Evolutionary conservation across 2,888 invertebrate species (phyloP).

Genomic region (Encarsia formosa): DNA sequence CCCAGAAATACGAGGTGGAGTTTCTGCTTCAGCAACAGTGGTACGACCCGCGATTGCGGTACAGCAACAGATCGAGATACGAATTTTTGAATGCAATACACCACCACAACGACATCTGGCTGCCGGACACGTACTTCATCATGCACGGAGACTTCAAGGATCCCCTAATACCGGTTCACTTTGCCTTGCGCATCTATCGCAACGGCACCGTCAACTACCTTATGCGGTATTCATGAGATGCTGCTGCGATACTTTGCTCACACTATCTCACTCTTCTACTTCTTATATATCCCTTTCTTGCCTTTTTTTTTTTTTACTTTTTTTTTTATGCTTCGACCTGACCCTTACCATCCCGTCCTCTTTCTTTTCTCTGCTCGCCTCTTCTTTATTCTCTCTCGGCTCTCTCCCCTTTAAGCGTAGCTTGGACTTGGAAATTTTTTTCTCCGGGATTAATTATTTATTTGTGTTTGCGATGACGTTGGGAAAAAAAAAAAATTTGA

Average conservation of each 20-base stretch:
- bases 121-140: slow-evolving; percentile 93
- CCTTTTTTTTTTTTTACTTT: not conserved
- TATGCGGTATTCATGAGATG: slow-evolving; percentile 63
- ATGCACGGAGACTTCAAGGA: slow-evolving; percentile 96
- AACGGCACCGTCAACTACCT: slow-evolving; percentile 92
- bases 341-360: too few relatives aligned
- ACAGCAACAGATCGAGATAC: slow-evolving; percentile 83
- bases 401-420: too few relatives aligned
- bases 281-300: not conserved
- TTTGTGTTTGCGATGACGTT: too few relatives aligned
- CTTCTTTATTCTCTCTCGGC: too few relatives aligned
- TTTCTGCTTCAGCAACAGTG: slow-evolving; percentile 91
- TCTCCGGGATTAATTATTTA: too few relatives aligned
- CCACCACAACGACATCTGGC: slow-evolving; percentile 88
- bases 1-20: slow-evolving; percentile 93
- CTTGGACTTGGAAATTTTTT: too few relatives aligned
- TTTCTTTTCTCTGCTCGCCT: too few relatives aligned
- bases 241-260: not conserved
- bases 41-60: slow-evolving; percentile 84
- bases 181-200: slow-evolving; percentile 85
- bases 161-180: slow-evolving; percentile 88
- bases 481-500: too few relatives aligned
- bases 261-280: not conserved
- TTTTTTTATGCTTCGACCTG: too few relatives aligned
- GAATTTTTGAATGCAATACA: slow-evolving; percentile 89